Evolutionary conservation across 2,888 invertebrate genomes (phyloP), one percentile per base, ranked within the genome.

Genomic region (Sarcophaga caerulescens): DNA sequence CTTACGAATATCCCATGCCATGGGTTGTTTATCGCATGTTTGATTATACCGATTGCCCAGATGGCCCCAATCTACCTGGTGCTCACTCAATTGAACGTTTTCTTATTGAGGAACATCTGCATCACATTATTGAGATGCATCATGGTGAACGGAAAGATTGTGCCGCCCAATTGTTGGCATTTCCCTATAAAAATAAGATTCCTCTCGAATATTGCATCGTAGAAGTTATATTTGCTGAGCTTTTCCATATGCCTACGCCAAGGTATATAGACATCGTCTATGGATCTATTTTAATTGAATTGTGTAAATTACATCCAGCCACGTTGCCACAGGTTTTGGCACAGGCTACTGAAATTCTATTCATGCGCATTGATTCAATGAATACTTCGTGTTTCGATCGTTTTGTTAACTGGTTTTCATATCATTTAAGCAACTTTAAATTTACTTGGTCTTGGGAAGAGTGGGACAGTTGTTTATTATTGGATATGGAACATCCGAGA

Each of bases 361-460:
- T 98, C 91, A 96, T 98, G 94, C 95, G 99, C 87, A 97, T 99
- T 91, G 99, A 99, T 92, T 96, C 97, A 0, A 99, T 99, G 99
- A 99, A 99, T 92, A 97, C 98, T 0, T 96, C 98, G 2, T 98
- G 99, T 92, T 97, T 99, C 93, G 99, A 99, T 93, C 96, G 99
- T 90, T 98, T 99, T 93, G 97, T 97, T 35, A 96, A 96, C 92
- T 99, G 99, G 99, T 99, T 99, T 93, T 96, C 98, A 0, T 99
- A 99, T 93, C 99, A 99, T 93, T 94, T 99, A 93, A 99, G 99
- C 93, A 99, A 99, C 94, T 99, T 99, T 93, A 99, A 99, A 93
- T 99, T 98, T 93, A 96, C 98, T 77, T 99, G 99, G 99, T 98
- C 98, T 3, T 99, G 99, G 99, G 98, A 98, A 89, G 98, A 98